phyloP scores from a whole-genome alignment of 2,888 invertebrate species.

The Cephus rjabovi region DNA sequence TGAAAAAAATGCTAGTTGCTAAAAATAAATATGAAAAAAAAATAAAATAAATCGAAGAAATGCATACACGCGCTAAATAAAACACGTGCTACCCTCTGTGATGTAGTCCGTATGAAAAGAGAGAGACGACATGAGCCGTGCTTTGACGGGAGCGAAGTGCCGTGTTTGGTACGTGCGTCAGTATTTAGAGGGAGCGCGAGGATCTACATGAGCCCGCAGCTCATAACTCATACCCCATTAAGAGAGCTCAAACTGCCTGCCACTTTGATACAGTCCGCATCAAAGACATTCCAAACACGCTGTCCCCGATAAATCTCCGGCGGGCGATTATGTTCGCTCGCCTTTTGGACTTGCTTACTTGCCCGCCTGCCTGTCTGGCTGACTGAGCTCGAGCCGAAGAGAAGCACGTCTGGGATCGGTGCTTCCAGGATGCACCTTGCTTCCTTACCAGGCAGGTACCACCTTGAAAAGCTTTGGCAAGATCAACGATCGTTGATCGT shows the following conservation, averaged over 20 bases:
- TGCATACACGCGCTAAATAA: not conserved
- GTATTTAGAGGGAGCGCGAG: constrained; percentile 21
- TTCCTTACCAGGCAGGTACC: not conserved
- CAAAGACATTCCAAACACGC: constrained; percentile 59
- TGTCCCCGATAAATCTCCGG: constrained; percentile 51
- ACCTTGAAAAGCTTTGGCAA: not conserved
- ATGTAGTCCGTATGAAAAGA: not conserved
- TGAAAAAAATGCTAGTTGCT: not conserved
- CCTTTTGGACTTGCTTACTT: not conserved
- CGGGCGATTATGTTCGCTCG: constrained; percentile 15
- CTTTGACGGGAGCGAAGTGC: constrained; percentile 37
- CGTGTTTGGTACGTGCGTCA: not conserved
- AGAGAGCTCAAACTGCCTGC: constrained; percentile 54
- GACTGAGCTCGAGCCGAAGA: not conserved
- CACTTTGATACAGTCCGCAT: constrained; percentile 63
- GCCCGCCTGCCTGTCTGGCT: not conserved
- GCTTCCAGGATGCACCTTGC: not conserved
- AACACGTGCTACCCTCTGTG: constrained; percentile 3
- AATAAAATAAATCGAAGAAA: not conserved
- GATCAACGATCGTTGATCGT: not conserved
- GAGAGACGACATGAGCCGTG: constrained; percentile 28
- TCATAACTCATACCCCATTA: constrained; percentile 65
- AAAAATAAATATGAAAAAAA: not conserved
- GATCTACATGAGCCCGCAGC: constrained; percentile 33
- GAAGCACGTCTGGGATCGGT: not conserved